A percentile compares a stretch with the other conserved stretches of the same genome.
Conservation (phyloP, 2,888 invertebrate genomes). For the Drosophila incognita region DNA sequence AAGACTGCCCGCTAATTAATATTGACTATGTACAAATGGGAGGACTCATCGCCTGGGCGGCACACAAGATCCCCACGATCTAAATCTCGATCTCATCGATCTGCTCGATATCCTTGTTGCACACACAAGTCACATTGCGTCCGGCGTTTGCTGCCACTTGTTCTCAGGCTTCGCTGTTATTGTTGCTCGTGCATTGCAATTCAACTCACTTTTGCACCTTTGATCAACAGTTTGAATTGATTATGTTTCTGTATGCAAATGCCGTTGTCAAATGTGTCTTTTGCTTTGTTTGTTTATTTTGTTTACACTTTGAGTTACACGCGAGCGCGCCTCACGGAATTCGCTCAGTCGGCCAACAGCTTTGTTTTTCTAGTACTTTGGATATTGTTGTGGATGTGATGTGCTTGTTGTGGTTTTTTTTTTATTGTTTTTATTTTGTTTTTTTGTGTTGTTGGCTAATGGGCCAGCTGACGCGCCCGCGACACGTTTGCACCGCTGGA, state of each 20-base stretch:
- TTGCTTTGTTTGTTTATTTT: constrained; percentile 48
- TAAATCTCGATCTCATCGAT: constrained; percentile 49
- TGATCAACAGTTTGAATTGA: constrained; percentile 45
- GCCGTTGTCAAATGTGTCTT: constrained; percentile 17
- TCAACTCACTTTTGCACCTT: constrained; percentile 14
- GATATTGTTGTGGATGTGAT: constrained; percentile 20
- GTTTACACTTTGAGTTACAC: constrained; percentile 11
- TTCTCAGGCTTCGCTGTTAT: constrained; percentile 8
- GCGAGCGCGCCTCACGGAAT: constrained; percentile 31
- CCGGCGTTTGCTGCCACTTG: background rate
- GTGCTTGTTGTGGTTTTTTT: constrained; percentile 7
- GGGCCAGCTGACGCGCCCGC: constrained; percentile 74
- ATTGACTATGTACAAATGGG: constrained; percentile 55
- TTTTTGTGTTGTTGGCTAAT: constrained; percentile 36
- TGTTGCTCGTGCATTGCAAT: constrained; percentile 7
- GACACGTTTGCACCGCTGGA: constrained; percentile 83
- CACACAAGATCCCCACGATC: constrained; percentile 54
- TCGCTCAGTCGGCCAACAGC: constrained; percentile 46
- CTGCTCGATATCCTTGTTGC: constrained; percentile 16
- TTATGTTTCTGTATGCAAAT: constrained; percentile 8
- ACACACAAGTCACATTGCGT: constrained; percentile 33
- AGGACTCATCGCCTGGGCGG: constrained; percentile 41
- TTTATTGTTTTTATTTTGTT: constrained; percentile 16
- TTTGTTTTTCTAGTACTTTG: constrained; percentile 31
- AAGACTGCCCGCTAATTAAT: constrained; percentile 39